Evolutionary conservation across 1,140 invertebrate species (phyloP), one percentile per base, ranked within the genome.

Genomic region (Acarapis woodi): DNA sequence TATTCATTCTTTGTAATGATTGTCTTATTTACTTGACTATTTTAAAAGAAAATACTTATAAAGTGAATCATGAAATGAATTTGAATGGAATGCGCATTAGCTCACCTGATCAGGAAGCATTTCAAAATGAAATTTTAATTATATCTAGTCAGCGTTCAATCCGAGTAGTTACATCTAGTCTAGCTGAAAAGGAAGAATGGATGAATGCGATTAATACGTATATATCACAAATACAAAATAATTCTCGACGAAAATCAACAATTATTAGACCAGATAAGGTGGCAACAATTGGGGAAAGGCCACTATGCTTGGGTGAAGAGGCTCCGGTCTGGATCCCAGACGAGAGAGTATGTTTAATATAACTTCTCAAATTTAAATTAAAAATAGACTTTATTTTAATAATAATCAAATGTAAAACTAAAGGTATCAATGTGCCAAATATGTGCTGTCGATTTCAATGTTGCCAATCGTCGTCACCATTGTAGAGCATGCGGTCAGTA

Each of bases 401-500:
- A n/a, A n/a, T n/a, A n/a, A n/a, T n/a, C n/a, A n/a, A n/a, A n/a
- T n/a, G n/a, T n/a, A n/a, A n/a, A n/a, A n/a, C n/a, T n/a, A n/a
- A n/a, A n/a, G n/a, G 66, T 71, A 1, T 68, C 66, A 2, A 71
- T 66, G 59, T 75, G 71, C 49, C 71, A 73, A 59, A 47, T 64
- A n/a, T 76, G 73, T 53, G 66, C 65, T 16, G 53, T 57, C 19
- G 65, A 66, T 42, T 75, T 75, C 50, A 71, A 67, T 3, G 61
- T 73, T 10, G 69, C 68, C 42, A 70, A 68, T 50, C 59, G 72
- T 35, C 61, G 71, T 42, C 71, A 76, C 47, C 70, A 73, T 49
- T 76, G 72, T 47, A 54, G 71, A 46, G 64, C 68, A 15, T 74
- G 71, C 62, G n/a, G n/a, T n/a, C n/a, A n/a, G n/a, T n/a, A n/a